phyloP scores from a whole-genome alignment of 2,797 vertebrate species.

The Ispidina lecontei region DNA sequence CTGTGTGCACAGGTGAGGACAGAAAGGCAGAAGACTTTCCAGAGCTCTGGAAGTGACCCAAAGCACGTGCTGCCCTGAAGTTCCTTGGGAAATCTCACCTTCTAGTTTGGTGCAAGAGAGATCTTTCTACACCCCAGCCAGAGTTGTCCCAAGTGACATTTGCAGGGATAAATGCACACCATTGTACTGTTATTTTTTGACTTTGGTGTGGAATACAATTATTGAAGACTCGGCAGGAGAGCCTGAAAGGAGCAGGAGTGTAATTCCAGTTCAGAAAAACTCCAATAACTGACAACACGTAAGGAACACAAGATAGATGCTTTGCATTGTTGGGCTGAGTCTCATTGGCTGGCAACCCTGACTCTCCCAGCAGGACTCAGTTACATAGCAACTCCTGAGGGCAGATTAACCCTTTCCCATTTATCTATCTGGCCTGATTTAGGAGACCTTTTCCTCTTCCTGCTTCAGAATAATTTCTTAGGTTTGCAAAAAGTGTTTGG shows the following conservation, averaged over 20 bases:
- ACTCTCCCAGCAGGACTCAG: constrained; percentile 53
- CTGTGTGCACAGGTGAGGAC: not conserved
- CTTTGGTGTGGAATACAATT: constrained; percentile 42
- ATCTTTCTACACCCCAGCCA: not conserved
- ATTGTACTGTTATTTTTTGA: constrained; percentile 14
- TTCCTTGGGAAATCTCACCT: not conserved
- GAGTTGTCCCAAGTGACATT: not conserved
- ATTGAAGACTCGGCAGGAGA: constrained; percentile 33
- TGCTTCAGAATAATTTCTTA: not conserved
- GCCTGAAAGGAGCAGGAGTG: constrained; percentile 42
- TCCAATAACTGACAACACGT: constrained; percentile 42
- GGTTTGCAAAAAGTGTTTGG: not conserved
- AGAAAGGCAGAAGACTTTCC: not conserved
- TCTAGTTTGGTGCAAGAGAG: not conserved
- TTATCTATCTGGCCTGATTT: not conserved
- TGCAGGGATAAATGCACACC: not conserved
- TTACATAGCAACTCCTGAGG: constrained; percentile 53
- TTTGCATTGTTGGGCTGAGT: constrained; percentile 14
- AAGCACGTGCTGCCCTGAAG: not conserved
- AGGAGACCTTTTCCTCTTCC: not conserved
- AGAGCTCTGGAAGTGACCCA: not conserved
- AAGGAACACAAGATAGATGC: constrained; percentile 60
- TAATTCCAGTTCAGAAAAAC: constrained; percentile 62
- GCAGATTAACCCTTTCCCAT: constrained; percentile 58
- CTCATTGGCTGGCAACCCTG: constrained; percentile 41